Conservation (phyloP, 2,113 vertebrate species). For the Tachuris rubrigastra region DNA sequence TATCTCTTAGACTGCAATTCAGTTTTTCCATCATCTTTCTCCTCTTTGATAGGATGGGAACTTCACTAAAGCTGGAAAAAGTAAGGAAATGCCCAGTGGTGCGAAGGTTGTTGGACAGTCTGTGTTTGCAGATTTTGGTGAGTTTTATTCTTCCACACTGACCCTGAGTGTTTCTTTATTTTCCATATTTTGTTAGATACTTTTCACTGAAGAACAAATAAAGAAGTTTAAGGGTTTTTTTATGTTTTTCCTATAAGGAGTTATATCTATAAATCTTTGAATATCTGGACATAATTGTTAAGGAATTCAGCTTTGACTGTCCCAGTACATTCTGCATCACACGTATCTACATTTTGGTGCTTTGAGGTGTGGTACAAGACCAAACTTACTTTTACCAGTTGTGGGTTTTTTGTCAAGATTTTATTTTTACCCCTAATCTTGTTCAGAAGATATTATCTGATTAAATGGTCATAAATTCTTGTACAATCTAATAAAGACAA, state of each 20-base stretch:
- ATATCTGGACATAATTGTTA: background rate
- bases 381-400: background rate
- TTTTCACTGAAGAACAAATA: background rate
- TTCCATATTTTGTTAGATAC: background rate
- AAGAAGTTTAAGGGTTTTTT: background rate
- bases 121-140: conserved; percentile 94
- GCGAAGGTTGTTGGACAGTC: conserved; percentile 82
- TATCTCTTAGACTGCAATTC: background rate
- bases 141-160: conserved; percentile 55
- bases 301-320: background rate
- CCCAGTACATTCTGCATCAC: background rate
- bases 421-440: background rate
- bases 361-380: background rate
- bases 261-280: background rate
- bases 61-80: conserved; percentile 70
- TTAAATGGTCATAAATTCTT: background rate
- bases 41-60: conserved; percentile 84
- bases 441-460: background rate
- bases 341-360: background rate
- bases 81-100: conserved; percentile 39
- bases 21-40: background rate
- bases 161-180: background rate
- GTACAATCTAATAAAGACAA: background rate
- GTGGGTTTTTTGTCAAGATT: background rate
- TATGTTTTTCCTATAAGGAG: background rate